A percentile compares a stretch with the other conserved stretches of the same genome.
phyloP scores from a whole-genome alignment of 2,888 invertebrate species.

The Heliconius ismenius region DNA sequence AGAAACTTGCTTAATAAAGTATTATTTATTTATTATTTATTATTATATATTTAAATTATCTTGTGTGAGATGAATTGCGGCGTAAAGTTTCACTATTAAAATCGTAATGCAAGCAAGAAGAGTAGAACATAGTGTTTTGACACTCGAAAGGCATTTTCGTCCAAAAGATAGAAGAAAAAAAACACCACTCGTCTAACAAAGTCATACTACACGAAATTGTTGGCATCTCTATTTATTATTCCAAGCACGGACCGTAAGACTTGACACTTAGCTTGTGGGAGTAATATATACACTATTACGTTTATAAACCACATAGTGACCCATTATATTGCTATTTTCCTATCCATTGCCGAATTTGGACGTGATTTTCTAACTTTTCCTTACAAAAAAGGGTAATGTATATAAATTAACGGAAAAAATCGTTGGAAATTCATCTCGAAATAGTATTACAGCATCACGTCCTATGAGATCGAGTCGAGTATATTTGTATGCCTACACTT shows the following conservation, averaged over 20 bases:
- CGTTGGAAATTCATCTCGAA: neutral
- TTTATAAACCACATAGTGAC: slow-evolving; percentile 22
- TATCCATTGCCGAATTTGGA: slow-evolving; percentile 25
- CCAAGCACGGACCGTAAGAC: slow-evolving; percentile 47
- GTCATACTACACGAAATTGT: slow-evolving; percentile 30
- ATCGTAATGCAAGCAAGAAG: too few species aligned
- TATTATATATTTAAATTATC: too few species aligned
- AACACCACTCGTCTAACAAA: slow-evolving; percentile 21
- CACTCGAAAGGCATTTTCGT: neutral
- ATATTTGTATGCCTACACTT: slow-evolving; percentile 49
- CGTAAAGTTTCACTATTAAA: too few species aligned
- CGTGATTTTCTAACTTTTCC: neutral
- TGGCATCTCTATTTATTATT: slow-evolving; percentile 48
- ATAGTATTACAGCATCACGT: slow-evolving; percentile 44
- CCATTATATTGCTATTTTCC: neutral
- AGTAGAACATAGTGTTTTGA: too few species aligned
- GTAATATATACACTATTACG: slow-evolving; percentile 46
- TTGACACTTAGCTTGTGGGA: slow-evolving; percentile 50
- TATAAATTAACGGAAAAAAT: neutral
- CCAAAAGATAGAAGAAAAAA: neutral
- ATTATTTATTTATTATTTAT: too few species aligned
- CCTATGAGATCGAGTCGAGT: slow-evolving; percentile 46
- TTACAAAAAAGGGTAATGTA: slow-evolving; percentile 10
- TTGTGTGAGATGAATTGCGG: too few species aligned
- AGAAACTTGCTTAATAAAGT: too few species aligned